Base-by-base conservation (phyloP, 2,797 vertebrate genomes). In the Sebastes hubbsi region DNA sequence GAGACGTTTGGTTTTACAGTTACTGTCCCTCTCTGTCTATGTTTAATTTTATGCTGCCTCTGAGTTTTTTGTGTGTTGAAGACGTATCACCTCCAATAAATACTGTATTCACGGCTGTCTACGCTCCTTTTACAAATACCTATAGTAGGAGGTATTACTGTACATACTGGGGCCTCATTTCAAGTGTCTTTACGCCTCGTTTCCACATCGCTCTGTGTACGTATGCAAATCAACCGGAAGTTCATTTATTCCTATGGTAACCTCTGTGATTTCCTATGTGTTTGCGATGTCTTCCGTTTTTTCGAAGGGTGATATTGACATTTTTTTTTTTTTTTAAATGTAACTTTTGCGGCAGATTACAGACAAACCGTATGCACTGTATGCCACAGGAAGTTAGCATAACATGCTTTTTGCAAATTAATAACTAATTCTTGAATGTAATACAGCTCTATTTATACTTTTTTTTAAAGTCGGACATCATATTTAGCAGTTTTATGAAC, bases 271-370 rank as follows among this genome's bases (percentile, higher is more conserved):
- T 0, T 52, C 46, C 18, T 0, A n/a, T 52, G 46, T 4, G 46
- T 52, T 52, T 52, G 46, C 18, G 46, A 52, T 52, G 46, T 52
- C 46, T 0, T 52, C 1, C 46, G 16, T 49, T 49, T 18, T 46
- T 46, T 46, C 1, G 2, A 16, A 0, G 42, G 42, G 14, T 16
- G 42, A 8, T 38, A 6, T 38, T 38, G 38, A 14, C 0, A 6
- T 38, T 38, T 14, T 6, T 6, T 38, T 25, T 38, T 38, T 38
- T 38, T 34, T 34, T 34, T 34, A 34, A 34, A 34, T 34, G 32
- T 32, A 0, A 38, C 36, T 38, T 38, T 38, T 38, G 36, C 0
- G 12, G 36, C 38, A 42, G 38, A 42, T 42, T 42, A 14, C 13
- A 42, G 38, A 42, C 38, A 42, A 42, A 42, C 38, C 42, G 0